Evolutionary conservation across 2,888 invertebrate species (phyloP).

Genomic region (Tetheella fluctuosa): DNA sequence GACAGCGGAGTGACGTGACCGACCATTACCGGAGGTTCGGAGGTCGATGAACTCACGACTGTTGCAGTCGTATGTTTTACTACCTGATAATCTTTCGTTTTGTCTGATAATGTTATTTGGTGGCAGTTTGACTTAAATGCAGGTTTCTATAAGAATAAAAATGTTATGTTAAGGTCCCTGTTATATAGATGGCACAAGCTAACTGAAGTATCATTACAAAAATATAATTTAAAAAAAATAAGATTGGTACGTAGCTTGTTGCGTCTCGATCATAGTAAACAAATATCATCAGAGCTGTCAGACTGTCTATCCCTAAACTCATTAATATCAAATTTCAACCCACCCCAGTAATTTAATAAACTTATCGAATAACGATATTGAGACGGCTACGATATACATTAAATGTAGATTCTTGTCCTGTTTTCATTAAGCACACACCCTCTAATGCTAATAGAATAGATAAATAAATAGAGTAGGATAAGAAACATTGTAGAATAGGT

Average conservation of each 20-base stretch:
- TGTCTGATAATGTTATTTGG: neutral
- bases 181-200: neutral
- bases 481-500: too few species aligned
- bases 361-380: constrained; percentile 60
- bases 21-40: constrained; percentile 62
- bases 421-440: constrained; percentile 66
- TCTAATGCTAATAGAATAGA: constrained; percentile 45
- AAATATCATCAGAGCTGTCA: neutral
- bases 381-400: constrained; percentile 55
- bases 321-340: constrained; percentile 45
- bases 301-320: constrained; percentile 32
- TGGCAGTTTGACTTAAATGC: neutral
- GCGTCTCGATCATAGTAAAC: neutral
- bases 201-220: too few species aligned
- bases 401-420: constrained; percentile 66
- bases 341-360: constrained; percentile 47
- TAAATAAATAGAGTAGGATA: constrained; percentile 39
- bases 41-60: constrained; percentile 52
- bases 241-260: neutral
- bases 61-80: constrained; percentile 24
- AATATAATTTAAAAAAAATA: neutral
- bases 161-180: neutral
- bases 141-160: neutral
- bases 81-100: constrained; percentile 11
- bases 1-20: constrained; percentile 71